phyloP scores from a whole-genome alignment of 2,797 vertebrate species.

The Lateolabrax maculatus region DNA sequence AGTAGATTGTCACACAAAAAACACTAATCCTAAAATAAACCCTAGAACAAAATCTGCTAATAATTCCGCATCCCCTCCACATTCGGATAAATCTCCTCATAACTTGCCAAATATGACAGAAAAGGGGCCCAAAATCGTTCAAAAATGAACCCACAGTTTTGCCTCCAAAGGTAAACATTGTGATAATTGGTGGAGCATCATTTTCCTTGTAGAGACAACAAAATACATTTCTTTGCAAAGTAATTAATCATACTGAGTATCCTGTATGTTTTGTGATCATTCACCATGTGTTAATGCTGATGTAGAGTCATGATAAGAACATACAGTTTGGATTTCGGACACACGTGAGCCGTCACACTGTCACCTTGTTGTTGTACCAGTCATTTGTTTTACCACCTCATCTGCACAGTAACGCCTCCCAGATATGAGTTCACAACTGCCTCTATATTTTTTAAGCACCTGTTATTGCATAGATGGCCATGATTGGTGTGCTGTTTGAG shows the following conservation, averaged over 20 bases:
- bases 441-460: constrained; percentile 4
- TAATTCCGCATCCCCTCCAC: neutral
- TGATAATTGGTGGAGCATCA: neutral
- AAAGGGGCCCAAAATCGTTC: neutral
- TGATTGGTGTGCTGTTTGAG: constrained; percentile 24
- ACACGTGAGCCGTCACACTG: neutral
- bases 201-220: neutral
- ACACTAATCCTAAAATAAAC: neutral
- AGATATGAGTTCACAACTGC: constrained; percentile 16
- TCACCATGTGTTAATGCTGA: neutral
- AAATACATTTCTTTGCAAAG: neutral
- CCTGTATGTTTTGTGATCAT: neutral
- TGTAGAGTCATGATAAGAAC: neutral
- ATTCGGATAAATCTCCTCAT: neutral
- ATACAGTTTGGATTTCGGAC: neutral
- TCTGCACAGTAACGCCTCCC: neutral
- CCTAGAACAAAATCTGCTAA: neutral
- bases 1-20: neutral
- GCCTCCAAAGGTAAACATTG: neutral
- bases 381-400: constrained; percentile 13
- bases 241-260: neutral
- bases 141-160: neutral
- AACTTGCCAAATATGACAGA: neutral
- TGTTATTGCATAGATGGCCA: constrained; percentile 6
- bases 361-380: neutral